phyloP scores from a whole-genome alignment of 1,140 invertebrate genomes.

The Drosophila mojavensis region DNA sequence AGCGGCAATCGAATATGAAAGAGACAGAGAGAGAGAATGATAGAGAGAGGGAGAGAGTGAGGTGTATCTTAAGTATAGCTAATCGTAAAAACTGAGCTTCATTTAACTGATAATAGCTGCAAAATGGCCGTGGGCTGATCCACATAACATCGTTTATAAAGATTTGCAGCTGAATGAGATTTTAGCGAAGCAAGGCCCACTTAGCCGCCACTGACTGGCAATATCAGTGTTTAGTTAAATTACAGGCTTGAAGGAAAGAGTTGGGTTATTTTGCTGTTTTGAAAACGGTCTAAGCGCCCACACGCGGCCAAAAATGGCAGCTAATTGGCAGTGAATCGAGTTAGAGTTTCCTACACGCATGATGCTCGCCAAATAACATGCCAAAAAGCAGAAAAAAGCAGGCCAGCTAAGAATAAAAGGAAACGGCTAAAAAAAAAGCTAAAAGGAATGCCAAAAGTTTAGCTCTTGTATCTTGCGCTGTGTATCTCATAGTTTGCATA shows the following conservation, averaged over 20 bases:
- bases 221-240: conserved; percentile 76
- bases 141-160: conserved; percentile 11
- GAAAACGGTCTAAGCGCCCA: conserved; percentile 42
- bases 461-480: conserved; percentile 62
- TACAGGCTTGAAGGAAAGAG: conserved; percentile 49
- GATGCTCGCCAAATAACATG: conserved; percentile 60
- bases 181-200: conserved; percentile 16
- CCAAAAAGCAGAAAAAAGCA: conserved; percentile 19
- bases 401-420: not conserved
- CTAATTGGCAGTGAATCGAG: conserved; percentile 78
- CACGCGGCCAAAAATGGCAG: conserved; percentile 67
- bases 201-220: conserved; percentile 40
- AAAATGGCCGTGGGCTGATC: conserved; percentile 17
- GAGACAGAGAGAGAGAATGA: not conserved
- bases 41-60: not conserved
- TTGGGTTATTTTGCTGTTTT: not conserved
- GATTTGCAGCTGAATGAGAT: conserved; percentile 3
- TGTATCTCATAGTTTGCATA: conserved; percentile 82
- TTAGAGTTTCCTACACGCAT: conserved; percentile 78
- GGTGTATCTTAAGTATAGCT: conserved; percentile 17
- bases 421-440: not conserved
- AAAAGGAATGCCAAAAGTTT: conserved; percentile 28
- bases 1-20: conserved; percentile 20
- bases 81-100: conserved; percentile 27
- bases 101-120: conserved; percentile 37